A percentile compares a stretch with the other conserved stretches of the same genome.
Conservation (phyloP, 2,888 invertebrate genomes). For the Latheticus oryzae region DNA sequence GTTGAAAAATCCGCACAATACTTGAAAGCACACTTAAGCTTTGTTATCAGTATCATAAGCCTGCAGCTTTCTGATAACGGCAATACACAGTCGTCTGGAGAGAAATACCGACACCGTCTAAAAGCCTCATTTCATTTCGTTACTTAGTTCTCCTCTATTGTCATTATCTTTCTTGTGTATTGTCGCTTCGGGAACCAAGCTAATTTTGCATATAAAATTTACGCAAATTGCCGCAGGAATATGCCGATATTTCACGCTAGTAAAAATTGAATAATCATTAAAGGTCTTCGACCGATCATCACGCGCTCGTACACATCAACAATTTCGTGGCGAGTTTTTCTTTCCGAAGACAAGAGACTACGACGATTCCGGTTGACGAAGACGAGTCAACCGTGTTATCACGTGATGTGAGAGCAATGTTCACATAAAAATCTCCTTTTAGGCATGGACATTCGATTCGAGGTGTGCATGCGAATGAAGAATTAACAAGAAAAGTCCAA, state of each 20-base stretch:
- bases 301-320: too few relatives aligned
- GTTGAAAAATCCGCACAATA: slow-evolving; percentile 52
- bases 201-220: slow-evolving; percentile 44
- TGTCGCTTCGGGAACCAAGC: slow-evolving; percentile 43
- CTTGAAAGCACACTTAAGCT: slow-evolving; percentile 55
- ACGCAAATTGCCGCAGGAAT: slow-evolving; percentile 38
- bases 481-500: slow-evolving; percentile 52
- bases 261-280: too few relatives aligned
- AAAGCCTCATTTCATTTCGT: slow-evolving; percentile 48
- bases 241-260: slow-evolving; percentile 31
- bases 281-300: slow-evolving; percentile 30
- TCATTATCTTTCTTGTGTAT: slow-evolving; percentile 46
- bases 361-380: slow-evolving; percentile 34
- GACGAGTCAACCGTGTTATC: slow-evolving; percentile 46
- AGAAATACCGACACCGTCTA: slow-evolving; percentile 53
- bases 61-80: slow-evolving; percentile 57
- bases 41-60: slow-evolving; percentile 54
- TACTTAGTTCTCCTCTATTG: slow-evolving; percentile 46
- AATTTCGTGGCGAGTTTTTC: slow-evolving; percentile 33
- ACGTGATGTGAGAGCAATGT: slow-evolving; percentile 54
- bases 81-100: slow-evolving; percentile 53
- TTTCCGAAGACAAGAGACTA: slow-evolving; percentile 26
- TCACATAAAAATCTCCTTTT: slow-evolving; percentile 58
- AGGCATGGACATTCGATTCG: slow-evolving; percentile 52
- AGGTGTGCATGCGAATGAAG: slow-evolving; percentile 45